Evolutionary conservation across 2,797 vertebrate genomes (phyloP).

Genomic region (Enteromius anoplus): DNA sequence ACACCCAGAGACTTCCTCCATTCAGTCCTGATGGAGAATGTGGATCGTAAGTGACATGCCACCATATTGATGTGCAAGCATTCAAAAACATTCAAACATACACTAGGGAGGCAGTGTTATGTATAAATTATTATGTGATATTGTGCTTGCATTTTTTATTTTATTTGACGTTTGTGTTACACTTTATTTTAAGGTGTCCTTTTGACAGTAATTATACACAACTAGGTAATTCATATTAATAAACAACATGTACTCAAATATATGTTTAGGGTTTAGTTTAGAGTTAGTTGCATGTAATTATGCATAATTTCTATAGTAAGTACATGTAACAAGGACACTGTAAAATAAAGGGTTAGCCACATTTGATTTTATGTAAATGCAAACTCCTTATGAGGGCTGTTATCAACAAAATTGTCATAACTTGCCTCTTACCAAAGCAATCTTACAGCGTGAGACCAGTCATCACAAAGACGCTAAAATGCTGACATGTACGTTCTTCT

Average conservation of each 20-base stretch:
- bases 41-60: conserved; percentile 81
- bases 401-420: background rate
- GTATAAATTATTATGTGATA: background rate
- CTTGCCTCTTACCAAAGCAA: background rate
- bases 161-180: background rate
- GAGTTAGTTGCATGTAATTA: background rate
- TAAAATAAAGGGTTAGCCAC: background rate
- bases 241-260: background rate
- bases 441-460: background rate
- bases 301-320: background rate
- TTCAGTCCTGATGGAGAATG: conserved; percentile 90
- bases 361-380: background rate
- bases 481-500: background rate
- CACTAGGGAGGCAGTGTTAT: background rate
- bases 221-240: background rate
- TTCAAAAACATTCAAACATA: background rate
- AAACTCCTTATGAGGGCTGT: background rate
- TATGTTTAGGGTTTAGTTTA: background rate
- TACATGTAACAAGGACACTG: background rate
- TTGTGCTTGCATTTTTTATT: background rate
- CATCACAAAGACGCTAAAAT: conserved; percentile 1
- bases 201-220: background rate
- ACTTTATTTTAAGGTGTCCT: background rate
- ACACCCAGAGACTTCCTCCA: conserved; percentile 95
- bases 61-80: background rate